These are phyloP conservation scores for Odontothrips loti DNA, from an alignment of 2,888 invertebrate species.

Conservation along the genomic window DNA sequence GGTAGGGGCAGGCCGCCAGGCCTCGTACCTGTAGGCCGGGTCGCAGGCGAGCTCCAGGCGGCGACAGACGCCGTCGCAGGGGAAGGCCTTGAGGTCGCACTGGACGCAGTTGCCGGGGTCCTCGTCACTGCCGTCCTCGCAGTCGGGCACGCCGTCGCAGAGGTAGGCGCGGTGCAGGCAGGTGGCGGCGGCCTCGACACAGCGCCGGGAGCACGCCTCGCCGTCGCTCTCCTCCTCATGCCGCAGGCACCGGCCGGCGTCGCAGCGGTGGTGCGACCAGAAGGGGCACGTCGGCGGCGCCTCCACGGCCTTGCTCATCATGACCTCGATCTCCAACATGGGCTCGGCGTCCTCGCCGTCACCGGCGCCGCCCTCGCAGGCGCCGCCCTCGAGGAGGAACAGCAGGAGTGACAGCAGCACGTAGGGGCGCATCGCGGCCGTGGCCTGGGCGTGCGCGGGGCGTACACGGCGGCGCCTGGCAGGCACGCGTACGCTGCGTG, in stretches of 20 bases:
- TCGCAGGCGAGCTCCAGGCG: not conserved
- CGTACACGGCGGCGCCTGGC: no score
- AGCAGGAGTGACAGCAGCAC: not conserved
- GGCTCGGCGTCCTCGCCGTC: not conserved
- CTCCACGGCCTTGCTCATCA: not conserved
- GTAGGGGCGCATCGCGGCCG: conserved; percentile 4
- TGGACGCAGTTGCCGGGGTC: conserved; percentile 40
- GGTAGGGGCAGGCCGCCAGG: not conserved
- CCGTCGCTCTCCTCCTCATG: conserved; percentile 1
- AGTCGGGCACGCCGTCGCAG: conserved; percentile 46
- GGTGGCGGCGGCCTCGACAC: not conserved
- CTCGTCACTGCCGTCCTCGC: conserved; percentile 45
- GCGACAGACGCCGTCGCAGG: not conserved
- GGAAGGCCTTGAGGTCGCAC: conserved; percentile 31
- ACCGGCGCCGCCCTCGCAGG: not conserved
- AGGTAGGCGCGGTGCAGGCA: conserved; percentile 48
- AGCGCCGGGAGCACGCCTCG: not conserved
- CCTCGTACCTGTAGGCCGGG: not conserved
- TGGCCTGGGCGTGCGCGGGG: no score
- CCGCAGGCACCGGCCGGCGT: not conserved
- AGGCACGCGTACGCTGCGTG: no score
- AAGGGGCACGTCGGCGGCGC: not conserved
- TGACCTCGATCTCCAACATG: not conserved
- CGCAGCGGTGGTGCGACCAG: not conserved
- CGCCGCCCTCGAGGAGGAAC: not conserved